Conservation (phyloP, 2,113 vertebrate genomes). For the Poeciliopsis retropinna region DNA sequence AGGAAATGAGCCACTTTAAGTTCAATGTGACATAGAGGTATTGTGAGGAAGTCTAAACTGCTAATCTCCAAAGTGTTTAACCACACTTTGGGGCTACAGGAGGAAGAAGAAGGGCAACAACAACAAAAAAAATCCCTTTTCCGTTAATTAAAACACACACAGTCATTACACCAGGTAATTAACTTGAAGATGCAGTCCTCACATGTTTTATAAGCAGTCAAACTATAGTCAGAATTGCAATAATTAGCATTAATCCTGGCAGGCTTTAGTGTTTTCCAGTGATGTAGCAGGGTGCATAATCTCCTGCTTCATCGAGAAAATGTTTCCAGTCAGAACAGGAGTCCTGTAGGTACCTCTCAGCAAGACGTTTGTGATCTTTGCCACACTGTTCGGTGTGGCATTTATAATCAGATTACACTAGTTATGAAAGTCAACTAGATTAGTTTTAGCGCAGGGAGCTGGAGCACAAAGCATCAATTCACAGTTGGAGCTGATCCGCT, state of each 20-base stretch:
- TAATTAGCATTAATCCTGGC: constrained; percentile 27
- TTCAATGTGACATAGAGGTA: constrained; percentile 34
- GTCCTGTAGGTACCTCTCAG: constrained; percentile 57
- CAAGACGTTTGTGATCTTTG: constrained; percentile 63
- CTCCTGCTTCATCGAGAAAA: constrained; percentile 45
- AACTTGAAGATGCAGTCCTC: not conserved
- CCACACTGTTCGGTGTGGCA: constrained; percentile 54
- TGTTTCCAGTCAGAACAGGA: constrained; percentile 29
- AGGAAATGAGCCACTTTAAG: constrained; percentile 46
- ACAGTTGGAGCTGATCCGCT: constrained; percentile 45
- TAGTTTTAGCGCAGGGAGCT: constrained; percentile 45
- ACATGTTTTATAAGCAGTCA: not conserved
- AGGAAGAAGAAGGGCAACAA: not conserved
- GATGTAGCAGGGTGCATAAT: constrained; percentile 50
- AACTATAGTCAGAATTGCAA: not conserved
- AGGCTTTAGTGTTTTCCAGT: constrained; percentile 35
- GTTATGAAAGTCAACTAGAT: constrained; percentile 73
- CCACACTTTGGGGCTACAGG: not conserved
- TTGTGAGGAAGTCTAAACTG: constrained; percentile 24
- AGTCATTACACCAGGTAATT: not conserved
- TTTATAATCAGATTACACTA: constrained; percentile 71
- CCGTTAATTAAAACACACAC: too few relatives aligned
- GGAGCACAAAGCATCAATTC: constrained; percentile 63
- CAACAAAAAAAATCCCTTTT: not conserved
- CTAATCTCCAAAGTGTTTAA: not conserved